Conservation (phyloP, 2,113 vertebrate genomes). For the Python bivittatus region DNA sequence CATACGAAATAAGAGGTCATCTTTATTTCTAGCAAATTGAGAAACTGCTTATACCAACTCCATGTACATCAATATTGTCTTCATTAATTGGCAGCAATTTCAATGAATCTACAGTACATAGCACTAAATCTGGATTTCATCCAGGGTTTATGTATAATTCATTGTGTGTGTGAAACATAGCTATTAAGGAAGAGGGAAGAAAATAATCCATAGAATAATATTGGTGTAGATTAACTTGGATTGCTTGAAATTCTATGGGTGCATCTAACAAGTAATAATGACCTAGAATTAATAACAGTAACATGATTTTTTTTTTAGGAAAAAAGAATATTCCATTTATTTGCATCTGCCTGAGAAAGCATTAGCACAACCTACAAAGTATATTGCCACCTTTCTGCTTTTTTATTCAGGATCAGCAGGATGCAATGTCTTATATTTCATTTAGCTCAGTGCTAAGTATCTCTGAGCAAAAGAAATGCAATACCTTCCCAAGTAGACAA, state of each 20-base stretch:
- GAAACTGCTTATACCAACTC: not conserved
- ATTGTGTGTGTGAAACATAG: not conserved
- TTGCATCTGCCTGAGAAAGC: not conserved
- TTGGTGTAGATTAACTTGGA: not conserved
- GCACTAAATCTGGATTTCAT: not conserved
- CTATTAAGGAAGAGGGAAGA: not conserved
- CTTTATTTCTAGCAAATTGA: not conserved
- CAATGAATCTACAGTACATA: not conserved
- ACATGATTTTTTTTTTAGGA: not conserved
- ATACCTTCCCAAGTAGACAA: not conserved
- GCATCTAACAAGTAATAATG: constrained; percentile 10
- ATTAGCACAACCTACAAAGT: constrained; percentile 6
- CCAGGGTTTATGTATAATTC: not conserved
- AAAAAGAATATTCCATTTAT: not conserved
- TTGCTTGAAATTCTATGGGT: not conserved
- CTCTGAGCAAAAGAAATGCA: not conserved
- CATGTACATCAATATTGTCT: not conserved
- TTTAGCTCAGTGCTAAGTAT: constrained; percentile 12
- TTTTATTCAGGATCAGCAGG: constrained; percentile 8
- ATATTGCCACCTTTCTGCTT: constrained; percentile 1
- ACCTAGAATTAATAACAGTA: constrained; percentile 3
- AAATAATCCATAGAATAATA: not conserved
- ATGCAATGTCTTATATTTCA: constrained; percentile 10
- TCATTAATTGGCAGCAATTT: not conserved
- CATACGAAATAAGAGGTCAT: not conserved